Conservation (phyloP, 1,140 invertebrate genomes). For the Bombus sylvicola region DNA sequence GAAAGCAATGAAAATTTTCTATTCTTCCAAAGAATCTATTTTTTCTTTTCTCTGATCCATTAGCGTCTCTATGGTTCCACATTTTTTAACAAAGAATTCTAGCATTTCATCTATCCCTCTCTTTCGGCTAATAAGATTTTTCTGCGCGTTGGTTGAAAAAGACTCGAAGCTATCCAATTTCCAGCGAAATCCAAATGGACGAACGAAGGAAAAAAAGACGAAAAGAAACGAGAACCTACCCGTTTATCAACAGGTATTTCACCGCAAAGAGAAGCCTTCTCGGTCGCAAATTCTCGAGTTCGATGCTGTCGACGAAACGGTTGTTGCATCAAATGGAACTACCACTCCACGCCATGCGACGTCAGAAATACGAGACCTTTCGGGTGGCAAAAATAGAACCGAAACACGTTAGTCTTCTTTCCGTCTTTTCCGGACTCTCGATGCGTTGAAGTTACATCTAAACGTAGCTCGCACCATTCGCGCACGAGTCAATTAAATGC, state of each 20-base stretch:
- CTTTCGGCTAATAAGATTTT: too few species aligned
- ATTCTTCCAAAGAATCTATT: background rate
- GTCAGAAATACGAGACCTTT: conserved; percentile 53
- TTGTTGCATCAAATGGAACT: background rate
- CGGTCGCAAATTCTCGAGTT: background rate
- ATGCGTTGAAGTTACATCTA: conserved; percentile 39
- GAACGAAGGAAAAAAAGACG: too few species aligned
- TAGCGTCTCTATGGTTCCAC: background rate
- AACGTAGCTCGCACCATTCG: conserved; percentile 22
- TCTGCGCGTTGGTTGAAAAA: too few species aligned
- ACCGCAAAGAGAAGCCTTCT: background rate
- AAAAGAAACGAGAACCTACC: too few species aligned
- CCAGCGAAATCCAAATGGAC: too few species aligned
- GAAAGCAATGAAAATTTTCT: background rate
- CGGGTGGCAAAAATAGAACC: conserved; percentile 38
- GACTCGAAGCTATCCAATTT: too few species aligned
- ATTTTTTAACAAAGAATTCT: background rate
- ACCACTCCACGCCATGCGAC: background rate
- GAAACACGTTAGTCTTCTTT: conserved; percentile 49
- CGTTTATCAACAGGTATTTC: too few species aligned
- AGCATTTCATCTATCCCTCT: too few species aligned
- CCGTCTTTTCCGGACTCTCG: conserved; percentile 50
- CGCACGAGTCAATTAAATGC: conserved; percentile 53
- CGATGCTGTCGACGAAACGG: background rate
- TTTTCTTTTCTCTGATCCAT: background rate